Evolutionary conservation across 2,797 vertebrate genomes (phyloP), one percentile per base, ranked within the genome.

Genomic region (Austrolebias charrua): DNA sequence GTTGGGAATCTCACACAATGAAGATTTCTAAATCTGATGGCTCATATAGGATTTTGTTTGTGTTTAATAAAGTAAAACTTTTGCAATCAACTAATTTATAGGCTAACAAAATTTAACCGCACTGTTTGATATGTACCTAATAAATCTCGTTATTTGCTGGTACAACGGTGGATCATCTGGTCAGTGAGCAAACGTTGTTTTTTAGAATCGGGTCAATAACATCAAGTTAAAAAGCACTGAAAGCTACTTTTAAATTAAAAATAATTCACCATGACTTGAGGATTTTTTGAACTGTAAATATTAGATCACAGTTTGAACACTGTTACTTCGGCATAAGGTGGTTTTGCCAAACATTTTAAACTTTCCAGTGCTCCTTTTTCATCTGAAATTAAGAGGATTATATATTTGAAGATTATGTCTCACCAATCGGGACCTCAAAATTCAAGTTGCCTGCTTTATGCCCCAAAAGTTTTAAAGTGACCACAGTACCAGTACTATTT

Each of bases 241-340:
- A 10, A 11, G 5, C 31, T 33, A 33, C 31, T 33, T 5, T 2
- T 33, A 33, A 2, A 5, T 33, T 33, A 33, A 33, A 33, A 33
- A 33, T 33, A 33, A 33, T 6, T 3, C 31, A 33, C 35, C 10
- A 11, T 38, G 12, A 38, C 1, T 38, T 10, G 35, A 38, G 9
- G 8, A 10, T 38, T 38, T 38, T 38, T 38, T 38, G 9, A 38
- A 38, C 10, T 8, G 1, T 38, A 38, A 38, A 11, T 2, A 38
- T 43, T 6, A 43, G 14, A 10, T 46, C 45, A 49, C 47, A 53
- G 61, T 40, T 19, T 54, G 6, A 31, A 63, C 42, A 5, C 2
- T 0, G 45, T 52, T 68, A 73, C 29, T 46, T 57, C 46, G 55
- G 48, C 44, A 53, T 35, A 63, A 19, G 3, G 5, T 58, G 28